Evolutionary conservation across 2,113 vertebrate species (phyloP), one percentile per base, ranked within the genome.

Genomic region (Ciconia boyciana): DNA sequence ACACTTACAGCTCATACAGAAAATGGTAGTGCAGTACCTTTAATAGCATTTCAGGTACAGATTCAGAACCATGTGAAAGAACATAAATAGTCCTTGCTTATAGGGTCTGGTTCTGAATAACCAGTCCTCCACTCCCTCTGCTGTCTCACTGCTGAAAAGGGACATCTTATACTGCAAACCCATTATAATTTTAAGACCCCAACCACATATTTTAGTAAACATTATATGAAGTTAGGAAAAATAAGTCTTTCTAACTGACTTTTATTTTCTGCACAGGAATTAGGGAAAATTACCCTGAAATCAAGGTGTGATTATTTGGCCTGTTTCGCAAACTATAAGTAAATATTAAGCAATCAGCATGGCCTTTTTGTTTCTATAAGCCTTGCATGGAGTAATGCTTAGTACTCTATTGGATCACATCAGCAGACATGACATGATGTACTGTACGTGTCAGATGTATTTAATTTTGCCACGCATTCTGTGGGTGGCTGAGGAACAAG

Each of bases 401-500:
- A 74, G 49, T 43, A 55, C 54, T 86, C 22, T 49, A 22, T 57
- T 88, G 66, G 84, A 86, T 94, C 89, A 74, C 43, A 62, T 74
- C 66, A 93, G n/a, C 66, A 87, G 89, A 62, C 41, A 54, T 76
- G 91, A 94, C 89, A 93, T 41, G 84, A 68, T 90, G 82, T 94
- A 85, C 84, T 83, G 62, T 90, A 83, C 46, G 5, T 91, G 66
- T 85, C 75, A 96, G 80, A 94, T 91, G 75, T 58, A 80, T 88
- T 96, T 80, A 90, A 93, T 94, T 95, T 95, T 93, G 80, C 86
- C 84, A 91, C 6, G 2, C 72, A 76, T 96, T 94, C 87, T 62
- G 97, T 95, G 91, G 91, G 95, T 94, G 89, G 70, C 39, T 94
- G 78, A 85, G 51, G 75, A 95, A 85, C 71, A 86, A 29, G 15